Percentiles rank a stretch among this genome's conserved stretches.
phyloP scores from a whole-genome alignment of 2,888 invertebrate species.

The Pyralis farinalis region DNA sequence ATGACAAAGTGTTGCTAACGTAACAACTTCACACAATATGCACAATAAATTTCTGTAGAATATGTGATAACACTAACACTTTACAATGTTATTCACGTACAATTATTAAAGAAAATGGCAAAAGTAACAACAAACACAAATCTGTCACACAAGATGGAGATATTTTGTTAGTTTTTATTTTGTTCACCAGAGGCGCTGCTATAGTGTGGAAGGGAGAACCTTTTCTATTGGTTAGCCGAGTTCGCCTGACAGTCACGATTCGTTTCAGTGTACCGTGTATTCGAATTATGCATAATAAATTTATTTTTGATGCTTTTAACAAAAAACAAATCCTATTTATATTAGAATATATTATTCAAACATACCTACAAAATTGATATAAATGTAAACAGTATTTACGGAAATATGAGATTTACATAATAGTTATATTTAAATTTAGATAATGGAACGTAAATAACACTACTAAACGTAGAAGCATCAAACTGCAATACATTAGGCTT shows the following conservation, averaged over 20 bases:
- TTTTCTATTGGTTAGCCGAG: constrained; percentile 57
- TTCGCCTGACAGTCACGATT: constrained; percentile 39
- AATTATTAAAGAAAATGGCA: constrained; percentile 60
- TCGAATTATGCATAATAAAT: too few species aligned
- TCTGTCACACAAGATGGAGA: constrained; percentile 85
- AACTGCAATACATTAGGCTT: constrained; percentile 2
- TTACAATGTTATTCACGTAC: constrained; percentile 50
- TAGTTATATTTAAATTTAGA: too few species aligned
- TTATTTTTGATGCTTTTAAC: too few species aligned
- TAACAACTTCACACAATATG: constrained; percentile 33
- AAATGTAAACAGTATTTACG: too few species aligned
- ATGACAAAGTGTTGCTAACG: constrained; percentile 33
- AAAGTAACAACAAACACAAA: constrained; percentile 81
- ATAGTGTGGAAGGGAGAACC: constrained; percentile 47
- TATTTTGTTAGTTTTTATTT: constrained; percentile 78
- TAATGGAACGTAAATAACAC: constrained; percentile 43
- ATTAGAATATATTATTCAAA: too few species aligned
- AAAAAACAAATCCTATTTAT: too few species aligned
- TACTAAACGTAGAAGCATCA: constrained; percentile 33
- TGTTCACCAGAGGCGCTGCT: constrained; percentile 68
- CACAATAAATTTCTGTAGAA: constrained; percentile 28
- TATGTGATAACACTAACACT: constrained; percentile 41
- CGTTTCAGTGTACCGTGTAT: constrained; percentile 25
- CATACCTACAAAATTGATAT: too few species aligned
- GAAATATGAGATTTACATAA: too few species aligned